A percentile compares a stretch with the other conserved stretches of the same genome.
Evolutionary conservation across 2,113 vertebrate species (phyloP).

Genomic region (Forbesichthys papilliferus): DNA sequence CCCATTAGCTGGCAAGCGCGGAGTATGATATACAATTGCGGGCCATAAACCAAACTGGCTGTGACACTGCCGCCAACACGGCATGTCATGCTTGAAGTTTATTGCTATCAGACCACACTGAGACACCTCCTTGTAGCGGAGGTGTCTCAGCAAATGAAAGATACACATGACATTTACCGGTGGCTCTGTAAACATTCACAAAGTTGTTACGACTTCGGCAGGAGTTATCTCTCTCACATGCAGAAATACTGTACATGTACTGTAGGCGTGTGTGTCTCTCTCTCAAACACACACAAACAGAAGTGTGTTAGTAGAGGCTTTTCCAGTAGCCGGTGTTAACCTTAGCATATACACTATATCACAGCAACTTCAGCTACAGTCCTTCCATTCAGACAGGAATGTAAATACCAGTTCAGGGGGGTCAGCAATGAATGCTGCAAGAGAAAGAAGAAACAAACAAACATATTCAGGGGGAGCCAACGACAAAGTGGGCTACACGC

Average conservation of each 20-base stretch:
- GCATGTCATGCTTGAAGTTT: constrained; percentile 13
- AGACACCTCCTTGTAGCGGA: background rate
- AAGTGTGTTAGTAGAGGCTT: too few relatives aligned
- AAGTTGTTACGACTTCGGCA: background rate
- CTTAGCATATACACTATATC: background rate
- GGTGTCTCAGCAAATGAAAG: constrained; percentile 10
- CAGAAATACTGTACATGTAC: background rate
- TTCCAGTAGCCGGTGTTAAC: background rate
- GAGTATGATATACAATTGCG: constrained; percentile 56
- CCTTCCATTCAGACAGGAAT: background rate
- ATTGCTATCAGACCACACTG: background rate
- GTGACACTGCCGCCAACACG: constrained; percentile 9
- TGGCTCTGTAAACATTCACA: background rate
- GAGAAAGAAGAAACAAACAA: background rate
- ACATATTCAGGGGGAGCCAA: constrained; percentile 13
- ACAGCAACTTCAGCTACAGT: constrained; percentile 4
- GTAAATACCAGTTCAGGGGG: constrained; percentile 20
- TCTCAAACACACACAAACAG: background rate
- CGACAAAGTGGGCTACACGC: background rate
- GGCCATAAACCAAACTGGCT: constrained; percentile 47
- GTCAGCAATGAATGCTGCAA: constrained; percentile 16
- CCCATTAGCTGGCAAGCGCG: constrained; percentile 59
- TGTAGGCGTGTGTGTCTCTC: too few relatives aligned
- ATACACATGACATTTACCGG: background rate
- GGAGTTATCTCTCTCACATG: background rate